Evolutionary conservation across 1,140 invertebrate species (phyloP), one percentile per base, ranked within the genome.

Genomic region (Anadara kagoshimensis): DNA sequence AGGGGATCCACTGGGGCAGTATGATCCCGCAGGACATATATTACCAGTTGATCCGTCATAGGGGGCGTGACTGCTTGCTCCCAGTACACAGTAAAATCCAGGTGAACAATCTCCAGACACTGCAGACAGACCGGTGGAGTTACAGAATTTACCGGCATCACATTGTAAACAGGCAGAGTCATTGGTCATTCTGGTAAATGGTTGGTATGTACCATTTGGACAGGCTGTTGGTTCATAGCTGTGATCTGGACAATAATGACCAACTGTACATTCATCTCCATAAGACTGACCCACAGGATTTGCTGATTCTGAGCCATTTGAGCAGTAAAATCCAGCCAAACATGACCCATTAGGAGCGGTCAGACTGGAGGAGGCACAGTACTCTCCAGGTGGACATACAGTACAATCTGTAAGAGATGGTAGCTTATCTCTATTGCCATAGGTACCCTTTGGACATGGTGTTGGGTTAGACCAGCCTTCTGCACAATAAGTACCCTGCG

Each of bases 391-490:
- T 67, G 84, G 83, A 69, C 86, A 87, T 29, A 80, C 58, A 11
- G 85, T 83, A 69, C 86, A 87, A 47, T 86, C 85, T 11, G 70
- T 61, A 24, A 83, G 57, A 11, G 85, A 75, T 14, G 84, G 79
- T 22, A 88, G 79, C 49, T 74, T 41, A 3, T 54, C 56, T 43
- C 76, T 69, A 51, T 83, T 76, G n/a, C 87, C 86, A 72, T 79
- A 88, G 10, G 84, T 88, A 58, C 87, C 87, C 49, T 83, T 83
- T 8, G 87, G 87, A 71, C 87, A 88, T 8, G 82, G 79, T 22
- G 67, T 79, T 47, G 81, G 78, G 12, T 26, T 66, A 3, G 76
- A 78, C 11, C 78, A 80, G 18, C 86, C 86, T 20, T 79, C 62
- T 36, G 65, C 61, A 66, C 87, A 88, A 75, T 83, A 87, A 1